Percentiles rank a stretch among this genome's conserved stretches.
These are phyloP conservation scores for Oceanodroma leucorhoa DNA, from an alignment of 2,797 vertebrate genomes.

Conservation along the genomic window DNA sequence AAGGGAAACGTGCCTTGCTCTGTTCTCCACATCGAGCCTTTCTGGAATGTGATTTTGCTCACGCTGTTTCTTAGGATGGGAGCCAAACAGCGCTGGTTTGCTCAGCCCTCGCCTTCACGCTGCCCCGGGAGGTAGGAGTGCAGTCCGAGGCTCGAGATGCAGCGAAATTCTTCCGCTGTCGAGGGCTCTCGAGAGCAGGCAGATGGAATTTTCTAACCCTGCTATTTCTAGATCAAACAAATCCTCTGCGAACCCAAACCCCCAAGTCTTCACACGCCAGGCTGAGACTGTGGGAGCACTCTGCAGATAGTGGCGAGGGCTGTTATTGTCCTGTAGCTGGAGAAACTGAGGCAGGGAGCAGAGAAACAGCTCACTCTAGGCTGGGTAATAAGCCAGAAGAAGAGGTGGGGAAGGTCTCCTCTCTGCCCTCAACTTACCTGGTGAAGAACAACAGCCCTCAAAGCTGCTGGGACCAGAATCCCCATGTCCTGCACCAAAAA, in stretches of 20 bases:
- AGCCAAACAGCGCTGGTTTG: neutral
- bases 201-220: slow-evolving; percentile 66
- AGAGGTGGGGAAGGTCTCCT: neutral
- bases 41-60: neutral
- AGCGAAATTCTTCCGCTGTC: neutral
- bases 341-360: slow-evolving; percentile 42
- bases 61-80: neutral
- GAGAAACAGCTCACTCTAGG: neutral
- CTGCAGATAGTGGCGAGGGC: neutral
- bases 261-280: slow-evolving; percentile 23
- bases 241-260: slow-evolving; percentile 36
- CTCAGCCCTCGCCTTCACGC: neutral
- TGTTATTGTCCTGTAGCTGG: neutral
- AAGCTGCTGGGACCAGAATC: neutral
- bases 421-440: neutral
- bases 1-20: neutral
- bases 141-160: neutral
- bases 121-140: neutral
- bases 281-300: neutral
- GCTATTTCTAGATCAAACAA: slow-evolving; percentile 67
- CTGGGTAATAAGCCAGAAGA: neutral
- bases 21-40: neutral
- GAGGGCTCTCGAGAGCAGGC: slow-evolving; percentile 36
- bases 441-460: neutral
- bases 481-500: neutral